Evolutionary conservation across 2,113 vertebrate genomes (phyloP), one percentile per base, ranked within the genome.

Genomic region (Myotis brandtii): DNA sequence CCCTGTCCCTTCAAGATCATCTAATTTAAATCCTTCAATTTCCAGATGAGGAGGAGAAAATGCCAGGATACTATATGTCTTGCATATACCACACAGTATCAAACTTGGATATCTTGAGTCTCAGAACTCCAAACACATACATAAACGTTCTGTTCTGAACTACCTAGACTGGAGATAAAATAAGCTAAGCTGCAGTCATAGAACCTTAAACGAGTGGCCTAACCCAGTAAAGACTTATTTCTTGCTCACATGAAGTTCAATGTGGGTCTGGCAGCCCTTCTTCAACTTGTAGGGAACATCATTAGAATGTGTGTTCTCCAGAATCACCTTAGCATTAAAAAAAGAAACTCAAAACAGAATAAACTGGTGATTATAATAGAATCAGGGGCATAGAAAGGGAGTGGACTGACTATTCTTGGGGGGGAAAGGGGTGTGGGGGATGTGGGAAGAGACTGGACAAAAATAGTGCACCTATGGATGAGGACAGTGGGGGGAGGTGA

Each of bases 201-300:
- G 83, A 94, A 46, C 34, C 76, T 73, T 69, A 75, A 86, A 69
- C 9, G 11, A 80, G 46, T 25, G 7, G 50, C 70, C 34, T 72
- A 93, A 88, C 14, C 30, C 40, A 67, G 67, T 34, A 25, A 32
- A 67, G 50, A 73, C 66, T 76, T 94, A 59, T 76, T 77, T 96
- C 37, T 75, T 52, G 54, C 48, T 86, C 48, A 67, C n/a, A 54
- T 16, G 18, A 85, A 75, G 52, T 62, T 86, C n/a, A 80, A 2
- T 50, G 25, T 67, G 73, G 12, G 27, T 92, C 72, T 85, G 30
- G 54, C 9, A 62, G 52, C 62, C 82, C 16, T 48, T 86, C 54
- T 56, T 92, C 50, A 72, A 43, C 13, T 25, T 82, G 9, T 14
- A 43, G n/a, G 27, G 21, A 64, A 54, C 37, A 89, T 40, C 18